Evolutionary conservation across 2,888 invertebrate genomes (phyloP).

Genomic region (Halocaridina rubra): DNA sequence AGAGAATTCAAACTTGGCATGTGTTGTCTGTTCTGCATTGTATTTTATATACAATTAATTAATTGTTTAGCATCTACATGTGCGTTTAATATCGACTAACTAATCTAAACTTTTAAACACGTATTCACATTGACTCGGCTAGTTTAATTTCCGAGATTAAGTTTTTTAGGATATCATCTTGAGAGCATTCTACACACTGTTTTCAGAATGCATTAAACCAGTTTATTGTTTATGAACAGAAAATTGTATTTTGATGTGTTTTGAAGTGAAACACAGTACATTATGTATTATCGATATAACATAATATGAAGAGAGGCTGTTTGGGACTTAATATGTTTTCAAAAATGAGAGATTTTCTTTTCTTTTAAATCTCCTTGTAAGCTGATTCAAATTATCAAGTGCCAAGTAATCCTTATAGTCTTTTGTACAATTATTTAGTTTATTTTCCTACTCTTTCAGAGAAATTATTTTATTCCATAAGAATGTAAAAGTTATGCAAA

Average conservation of each 20-base stretch:
- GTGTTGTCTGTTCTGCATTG: background rate
- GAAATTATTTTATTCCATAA: background rate
- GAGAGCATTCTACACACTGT: too few species aligned
- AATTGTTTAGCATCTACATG: background rate
- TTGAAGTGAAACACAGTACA: too few species aligned
- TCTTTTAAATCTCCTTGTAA: background rate
- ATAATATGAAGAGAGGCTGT: background rate
- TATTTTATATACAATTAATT: background rate
- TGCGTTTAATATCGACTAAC: background rate
- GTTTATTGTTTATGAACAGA: too few species aligned
- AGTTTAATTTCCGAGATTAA: too few species aligned
- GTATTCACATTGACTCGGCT: too few species aligned
- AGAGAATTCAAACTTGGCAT: background rate
- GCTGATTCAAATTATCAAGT: background rate
- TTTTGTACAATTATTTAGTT: background rate
- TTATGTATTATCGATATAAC: too few species aligned
- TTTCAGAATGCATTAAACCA: too few species aligned
- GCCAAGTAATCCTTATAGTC: background rate
- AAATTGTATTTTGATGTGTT: too few species aligned
- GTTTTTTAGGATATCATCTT: too few species aligned
- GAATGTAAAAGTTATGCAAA: too few species aligned
- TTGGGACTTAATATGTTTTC: background rate
- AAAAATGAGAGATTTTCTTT: background rate
- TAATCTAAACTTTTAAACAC: background rate
- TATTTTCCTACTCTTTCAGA: background rate